Conservation (phyloP, 2,888 invertebrate species). For the Villa cingulata region DNA sequence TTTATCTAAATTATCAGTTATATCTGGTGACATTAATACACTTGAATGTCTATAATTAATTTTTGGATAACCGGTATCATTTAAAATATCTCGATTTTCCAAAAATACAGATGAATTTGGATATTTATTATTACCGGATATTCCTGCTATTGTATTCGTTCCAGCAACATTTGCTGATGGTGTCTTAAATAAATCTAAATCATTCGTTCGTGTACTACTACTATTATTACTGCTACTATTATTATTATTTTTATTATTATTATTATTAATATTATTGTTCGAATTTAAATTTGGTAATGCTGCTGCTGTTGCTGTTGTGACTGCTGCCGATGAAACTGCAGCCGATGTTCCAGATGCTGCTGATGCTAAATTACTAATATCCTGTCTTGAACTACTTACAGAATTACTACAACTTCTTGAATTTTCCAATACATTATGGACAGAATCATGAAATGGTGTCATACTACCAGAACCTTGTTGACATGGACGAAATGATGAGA, state of each 20-base stretch:
- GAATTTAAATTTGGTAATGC: slow-evolving; percentile 18
- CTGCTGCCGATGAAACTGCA: slow-evolving; percentile 14
- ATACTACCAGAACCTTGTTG: slow-evolving; percentile 36
- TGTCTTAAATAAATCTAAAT: slow-evolving; percentile 12
- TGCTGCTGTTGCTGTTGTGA: slow-evolving; percentile 20
- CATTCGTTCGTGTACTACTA: slow-evolving; percentile 8
- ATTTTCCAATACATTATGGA: slow-evolving; percentile 35
- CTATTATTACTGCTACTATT: background rate
- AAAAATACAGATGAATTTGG: slow-evolving; percentile 36
- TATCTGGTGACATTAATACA: slow-evolving; percentile 24
- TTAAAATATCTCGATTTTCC: slow-evolving; percentile 36
- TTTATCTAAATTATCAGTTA: slow-evolving; percentile 22
- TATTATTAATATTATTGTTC: slow-evolving; percentile 12
- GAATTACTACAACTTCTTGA: slow-evolving; percentile 32
- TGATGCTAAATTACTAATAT: slow-evolving; percentile 23
- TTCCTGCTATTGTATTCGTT: slow-evolving; percentile 12
- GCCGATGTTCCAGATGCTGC: slow-evolving; percentile 19
- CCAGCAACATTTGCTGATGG: slow-evolving; percentile 8
- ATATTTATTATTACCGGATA: slow-evolving; percentile 23
- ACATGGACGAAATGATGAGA: slow-evolving; percentile 36
- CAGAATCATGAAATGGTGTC: slow-evolving; percentile 36
- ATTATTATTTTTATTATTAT: background rate
- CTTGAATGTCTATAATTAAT: slow-evolving; percentile 31
- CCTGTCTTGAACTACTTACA: slow-evolving; percentile 32
- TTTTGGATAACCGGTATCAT: slow-evolving; percentile 32